Evolutionary conservation across 2,113 vertebrate genomes (phyloP).

Genomic region (Silurus asotus): DNA sequence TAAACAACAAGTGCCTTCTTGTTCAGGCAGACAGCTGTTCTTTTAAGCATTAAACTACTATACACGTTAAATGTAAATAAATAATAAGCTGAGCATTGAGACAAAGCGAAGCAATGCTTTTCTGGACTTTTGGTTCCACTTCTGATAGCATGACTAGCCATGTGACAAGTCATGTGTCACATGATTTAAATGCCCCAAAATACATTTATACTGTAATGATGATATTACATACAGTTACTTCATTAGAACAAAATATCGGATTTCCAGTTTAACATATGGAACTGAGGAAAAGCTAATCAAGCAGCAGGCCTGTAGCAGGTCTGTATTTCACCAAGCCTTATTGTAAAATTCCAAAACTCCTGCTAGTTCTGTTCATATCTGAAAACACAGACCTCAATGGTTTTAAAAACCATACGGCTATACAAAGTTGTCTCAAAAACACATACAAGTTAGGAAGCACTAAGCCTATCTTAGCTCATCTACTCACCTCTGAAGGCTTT

Average conservation of each 20-base stretch:
- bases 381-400: background rate
- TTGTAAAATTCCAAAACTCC: background rate
- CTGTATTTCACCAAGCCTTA: background rate
- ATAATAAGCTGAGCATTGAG: background rate
- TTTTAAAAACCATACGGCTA: background rate
- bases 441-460: background rate
- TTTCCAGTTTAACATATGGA: no score
- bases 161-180: background rate
- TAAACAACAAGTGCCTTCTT: background rate
- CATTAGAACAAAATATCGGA: background rate
- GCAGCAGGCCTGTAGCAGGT: background rate
- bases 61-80: background rate
- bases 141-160: background rate
- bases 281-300: background rate
- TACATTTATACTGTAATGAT: background rate
- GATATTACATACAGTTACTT: background rate
- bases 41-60: background rate
- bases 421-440: background rate
- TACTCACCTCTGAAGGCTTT: constrained; percentile 63
- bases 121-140: background rate
- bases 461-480: background rate
- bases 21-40: background rate
- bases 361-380: background rate
- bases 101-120: background rate
- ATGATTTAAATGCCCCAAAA: background rate